A percentile compares a stretch with the other conserved stretches of the same genome.
Conservation (phyloP, 1,140 invertebrate genomes). For the Trichogramma pretiosum region DNA sequence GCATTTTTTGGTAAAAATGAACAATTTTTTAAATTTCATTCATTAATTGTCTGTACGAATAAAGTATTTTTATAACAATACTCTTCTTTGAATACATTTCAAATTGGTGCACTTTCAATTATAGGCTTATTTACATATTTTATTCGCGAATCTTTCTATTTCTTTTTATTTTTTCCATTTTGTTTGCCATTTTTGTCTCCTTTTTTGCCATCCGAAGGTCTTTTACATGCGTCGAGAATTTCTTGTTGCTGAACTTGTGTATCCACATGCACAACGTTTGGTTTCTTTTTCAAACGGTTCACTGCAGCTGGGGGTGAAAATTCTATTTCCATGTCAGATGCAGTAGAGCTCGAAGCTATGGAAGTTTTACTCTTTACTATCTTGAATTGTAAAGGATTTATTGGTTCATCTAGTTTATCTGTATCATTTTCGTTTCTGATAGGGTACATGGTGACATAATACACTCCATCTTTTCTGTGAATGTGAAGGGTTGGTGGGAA, state of each 20-base stretch:
- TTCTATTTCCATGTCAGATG: slow-evolving; percentile 43
- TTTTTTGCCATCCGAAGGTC: slow-evolving; percentile 7
- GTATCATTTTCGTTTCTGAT: slow-evolving; percentile 28
- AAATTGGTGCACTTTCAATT: too few relatives aligned
- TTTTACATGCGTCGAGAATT: slow-evolving; percentile 33
- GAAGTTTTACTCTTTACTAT: slow-evolving; percentile 33
- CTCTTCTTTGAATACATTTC: too few relatives aligned
- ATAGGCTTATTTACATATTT: slow-evolving; percentile 8
- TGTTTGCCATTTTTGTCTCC: slow-evolving; percentile 19
- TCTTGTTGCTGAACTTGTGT: slow-evolving; percentile 40
- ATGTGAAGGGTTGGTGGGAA: slow-evolving; percentile 34
- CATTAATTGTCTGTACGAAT: too few relatives aligned
- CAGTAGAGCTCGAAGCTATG: slow-evolving; percentile 30
- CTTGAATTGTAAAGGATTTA: slow-evolving; percentile 40
- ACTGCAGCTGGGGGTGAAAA: slow-evolving; percentile 38
- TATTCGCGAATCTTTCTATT: slow-evolving; percentile 9
- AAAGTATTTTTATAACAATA: too few relatives aligned
- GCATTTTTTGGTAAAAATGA: too few relatives aligned
- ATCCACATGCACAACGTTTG: slow-evolving; percentile 39
- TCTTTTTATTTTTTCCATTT: slow-evolving; percentile 15
- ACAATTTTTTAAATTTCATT: too few relatives aligned
- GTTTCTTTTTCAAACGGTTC: slow-evolving; percentile 32
- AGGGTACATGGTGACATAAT: slow-evolving; percentile 41
- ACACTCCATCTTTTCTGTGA: slow-evolving; percentile 35
- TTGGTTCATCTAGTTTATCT: slow-evolving; percentile 26